Percentiles rank a stretch among this genome's conserved stretches.
These are phyloP conservation scores for Drosophila gaucha DNA, from an alignment of 2,888 invertebrate species.

Conservation along the genomic window DNA sequence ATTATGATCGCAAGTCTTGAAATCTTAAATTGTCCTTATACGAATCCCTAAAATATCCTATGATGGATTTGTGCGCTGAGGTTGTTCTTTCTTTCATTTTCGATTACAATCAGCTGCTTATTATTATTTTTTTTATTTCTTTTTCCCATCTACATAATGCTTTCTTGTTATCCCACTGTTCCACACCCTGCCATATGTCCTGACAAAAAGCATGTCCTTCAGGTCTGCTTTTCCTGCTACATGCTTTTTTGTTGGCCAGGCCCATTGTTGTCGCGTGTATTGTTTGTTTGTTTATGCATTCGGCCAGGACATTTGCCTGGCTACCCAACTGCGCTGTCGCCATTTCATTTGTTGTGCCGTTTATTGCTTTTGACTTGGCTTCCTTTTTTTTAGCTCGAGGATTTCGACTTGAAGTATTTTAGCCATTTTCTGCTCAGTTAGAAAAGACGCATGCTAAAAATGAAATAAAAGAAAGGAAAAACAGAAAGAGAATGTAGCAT, in stretches of 20 bases:
- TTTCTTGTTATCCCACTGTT: constrained; percentile 16
- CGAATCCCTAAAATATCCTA: not conserved
- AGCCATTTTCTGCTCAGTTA: constrained; percentile 72
- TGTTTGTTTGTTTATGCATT: constrained; percentile 49
- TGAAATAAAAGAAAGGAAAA: not conserved
- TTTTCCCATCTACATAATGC: constrained; percentile 36
- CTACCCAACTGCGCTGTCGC: constrained; percentile 35
- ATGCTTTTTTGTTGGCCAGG: constrained; percentile 49
- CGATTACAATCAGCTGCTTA: constrained; percentile 55
- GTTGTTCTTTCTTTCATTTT: constrained; percentile 22
- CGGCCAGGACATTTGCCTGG: constrained; percentile 58
- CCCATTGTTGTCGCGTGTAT: constrained; percentile 52
- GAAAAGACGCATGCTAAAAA: constrained; percentile 7
- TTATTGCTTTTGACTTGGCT: constrained; percentile 62
- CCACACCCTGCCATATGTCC: constrained; percentile 18
- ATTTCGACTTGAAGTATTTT: constrained; percentile 71
- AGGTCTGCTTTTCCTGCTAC: constrained; percentile 60
- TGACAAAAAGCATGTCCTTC: constrained; percentile 56
- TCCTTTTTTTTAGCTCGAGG: constrained; percentile 27
- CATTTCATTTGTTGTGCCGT: constrained; percentile 65
- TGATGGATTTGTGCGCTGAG: constrained; percentile 16
- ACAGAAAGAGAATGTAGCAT: not conserved
- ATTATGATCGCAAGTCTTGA: not conserved
- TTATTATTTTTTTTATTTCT: constrained; percentile 34
- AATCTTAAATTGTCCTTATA: not conserved